Evolutionary conservation across 2,888 invertebrate genomes (phyloP), one percentile per base, ranked within the genome.

Genomic region (Tolmerus cingulatus): DNA sequence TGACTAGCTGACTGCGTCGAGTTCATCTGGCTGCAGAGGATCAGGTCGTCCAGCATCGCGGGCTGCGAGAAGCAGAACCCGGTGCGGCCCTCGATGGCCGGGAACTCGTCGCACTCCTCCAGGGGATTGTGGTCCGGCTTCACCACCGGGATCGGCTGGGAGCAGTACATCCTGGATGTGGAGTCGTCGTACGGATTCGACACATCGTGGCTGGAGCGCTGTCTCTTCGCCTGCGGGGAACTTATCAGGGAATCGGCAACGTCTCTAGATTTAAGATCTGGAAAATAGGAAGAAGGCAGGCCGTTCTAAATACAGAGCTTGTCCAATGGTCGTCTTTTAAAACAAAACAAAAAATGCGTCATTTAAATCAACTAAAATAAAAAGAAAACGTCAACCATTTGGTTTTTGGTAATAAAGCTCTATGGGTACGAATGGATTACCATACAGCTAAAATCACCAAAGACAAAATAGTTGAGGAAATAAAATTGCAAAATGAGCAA

Each of bases 1-100:
- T 96, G 93, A 8, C 92, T 92, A 79, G 91, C 90, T 74, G 89
- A 91, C 82, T 94, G 94, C 23, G 94, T 94, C 87, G 94, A 93
- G 91, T 95, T 94, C 90, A 95, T 92, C 92, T 96, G 96, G 77
- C 96, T 94, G 90, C 94, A 95, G 19, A 97, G 93, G 90, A 98
- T 93, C 91, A 98, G 93, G 93, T 97, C 96, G 90, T 97, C 97
- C 88, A 96, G 94, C 90, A 95, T 95, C 55, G 95, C 95, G 1
- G 98, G 98, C 92, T 98, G 98, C 43, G 98, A 98, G 94, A 97
- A 97, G 91, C 96, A 95, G 89, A 96, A 94, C 89, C 94, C 93
- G 89, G 93, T 93, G 91, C 94, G 93, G 89, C 91, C 91, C 89
- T 91, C 91, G 90, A 91, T 90, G 23, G 87, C 84, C 27, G 84